These are phyloP conservation scores for Epinephelus lanceolatus DNA, from an alignment of 2,113 vertebrate genomes.

Conservation along the genomic window DNA sequence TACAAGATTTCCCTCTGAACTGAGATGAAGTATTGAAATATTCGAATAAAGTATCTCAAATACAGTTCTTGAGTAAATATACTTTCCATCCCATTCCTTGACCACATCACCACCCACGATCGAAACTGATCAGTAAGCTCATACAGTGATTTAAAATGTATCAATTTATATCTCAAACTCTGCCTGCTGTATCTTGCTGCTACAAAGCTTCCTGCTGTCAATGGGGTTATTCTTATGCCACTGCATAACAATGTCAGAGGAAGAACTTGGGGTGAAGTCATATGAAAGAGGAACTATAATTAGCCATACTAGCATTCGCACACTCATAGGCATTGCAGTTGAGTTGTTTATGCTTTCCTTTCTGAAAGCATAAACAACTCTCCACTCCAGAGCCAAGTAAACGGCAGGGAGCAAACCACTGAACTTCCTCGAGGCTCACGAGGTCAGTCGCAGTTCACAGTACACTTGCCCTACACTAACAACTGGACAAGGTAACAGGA, in stretches of 20 bases:
- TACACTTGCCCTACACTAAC: constrained; percentile 34
- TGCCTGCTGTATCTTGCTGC: constrained; percentile 32
- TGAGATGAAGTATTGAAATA: background rate
- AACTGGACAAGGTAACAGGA: constrained; percentile 66
- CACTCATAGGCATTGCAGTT: constrained; percentile 38
- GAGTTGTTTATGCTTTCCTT: constrained; percentile 52
- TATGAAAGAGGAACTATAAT: constrained; percentile 71
- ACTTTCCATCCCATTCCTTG: background rate
- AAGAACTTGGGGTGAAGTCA: constrained; percentile 61
- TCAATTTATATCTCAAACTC: constrained; percentile 7
- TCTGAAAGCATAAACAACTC: constrained; percentile 40
- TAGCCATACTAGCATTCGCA: constrained; percentile 54
- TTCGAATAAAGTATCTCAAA: background rate
- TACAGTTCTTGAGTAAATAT: background rate
- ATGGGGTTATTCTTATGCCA: constrained; percentile 47
- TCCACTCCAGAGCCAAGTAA: constrained; percentile 47
- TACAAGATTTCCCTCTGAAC: background rate
- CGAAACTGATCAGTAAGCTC: background rate
- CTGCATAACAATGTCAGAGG: constrained; percentile 62
- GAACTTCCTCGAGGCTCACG: constrained; percentile 51
- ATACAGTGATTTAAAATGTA: background rate
- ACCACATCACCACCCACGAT: background rate
- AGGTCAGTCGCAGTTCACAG: constrained; percentile 73
- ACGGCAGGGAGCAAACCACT: constrained; percentile 35
- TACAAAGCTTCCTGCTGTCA: constrained; percentile 46